A percentile compares a stretch with the other conserved stretches of the same genome.
These are phyloP conservation scores for Ooceraea biroi DNA, from an alignment of 1,140 invertebrate genomes.

Conservation along the genomic window DNA sequence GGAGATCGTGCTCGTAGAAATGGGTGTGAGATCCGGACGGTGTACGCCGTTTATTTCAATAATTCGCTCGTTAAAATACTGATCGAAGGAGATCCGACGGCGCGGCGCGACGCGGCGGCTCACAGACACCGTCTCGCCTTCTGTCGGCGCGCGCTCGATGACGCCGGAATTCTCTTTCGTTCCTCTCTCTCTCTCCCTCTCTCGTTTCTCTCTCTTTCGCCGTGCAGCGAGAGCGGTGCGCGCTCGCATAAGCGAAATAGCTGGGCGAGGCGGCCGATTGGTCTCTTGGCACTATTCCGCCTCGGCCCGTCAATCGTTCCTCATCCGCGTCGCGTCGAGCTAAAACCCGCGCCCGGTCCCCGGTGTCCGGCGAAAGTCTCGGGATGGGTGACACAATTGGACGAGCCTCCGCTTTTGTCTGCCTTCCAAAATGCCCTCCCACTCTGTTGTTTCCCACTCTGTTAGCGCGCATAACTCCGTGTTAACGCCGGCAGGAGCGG, in stretches of 20 bases:
- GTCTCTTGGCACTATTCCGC: conserved; percentile 74
- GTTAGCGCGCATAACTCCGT: neutral
- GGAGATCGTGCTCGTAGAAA: conserved; percentile 63
- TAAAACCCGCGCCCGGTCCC: conserved; percentile 63
- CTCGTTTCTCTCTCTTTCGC: too few species aligned
- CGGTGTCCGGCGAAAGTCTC: conserved; percentile 63
- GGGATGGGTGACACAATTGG: conserved; percentile 62
- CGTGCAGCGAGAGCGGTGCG: conserved; percentile 39
- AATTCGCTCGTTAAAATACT: conserved; percentile 81
- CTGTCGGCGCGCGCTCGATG: conserved; percentile 70
- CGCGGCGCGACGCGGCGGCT: conserved; percentile 33
- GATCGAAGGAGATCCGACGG: conserved; percentile 70
- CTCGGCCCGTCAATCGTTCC: conserved; percentile 43
- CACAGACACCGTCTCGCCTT: conserved; percentile 65
- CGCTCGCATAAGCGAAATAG: conserved; percentile 81
- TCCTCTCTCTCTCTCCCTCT: conserved; percentile 24
- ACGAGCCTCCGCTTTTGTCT: conserved; percentile 49
- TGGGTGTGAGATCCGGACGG: conserved; percentile 60
- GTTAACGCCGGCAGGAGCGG: neutral
- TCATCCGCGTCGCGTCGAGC: conserved; percentile 58
- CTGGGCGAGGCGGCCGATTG: conserved; percentile 67
- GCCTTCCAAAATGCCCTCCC: conserved; percentile 37
- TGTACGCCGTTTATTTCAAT: conserved; percentile 78
- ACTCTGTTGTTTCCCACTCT: neutral
- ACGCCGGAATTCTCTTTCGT: conserved; percentile 69